Evolutionary conservation across 2,888 invertebrate genomes (phyloP).

Genomic region (Tridacna crocea): DNA sequence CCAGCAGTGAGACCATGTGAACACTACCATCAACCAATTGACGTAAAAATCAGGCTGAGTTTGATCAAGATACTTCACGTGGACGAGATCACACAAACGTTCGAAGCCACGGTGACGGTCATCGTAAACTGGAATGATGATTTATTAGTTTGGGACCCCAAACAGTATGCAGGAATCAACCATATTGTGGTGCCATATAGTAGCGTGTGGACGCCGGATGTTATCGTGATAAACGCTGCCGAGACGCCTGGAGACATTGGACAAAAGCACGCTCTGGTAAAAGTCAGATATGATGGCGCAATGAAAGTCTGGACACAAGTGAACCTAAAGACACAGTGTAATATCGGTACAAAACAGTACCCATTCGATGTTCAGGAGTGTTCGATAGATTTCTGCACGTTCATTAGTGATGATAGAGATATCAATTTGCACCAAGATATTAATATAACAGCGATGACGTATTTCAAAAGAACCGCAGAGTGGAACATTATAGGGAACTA

Average conservation of each 20-base stretch:
- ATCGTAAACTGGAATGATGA: slow-evolving; percentile 39
- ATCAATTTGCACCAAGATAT: slow-evolving; percentile 7
- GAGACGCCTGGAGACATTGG: slow-evolving; percentile 39
- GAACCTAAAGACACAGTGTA: slow-evolving; percentile 41
- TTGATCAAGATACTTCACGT: slow-evolving; percentile 38
- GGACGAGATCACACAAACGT: slow-evolving; percentile 43
- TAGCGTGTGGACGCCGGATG: slow-evolving; percentile 45
- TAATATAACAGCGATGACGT: neutral
- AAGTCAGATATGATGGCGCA: slow-evolving; percentile 19
- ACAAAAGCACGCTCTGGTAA: slow-evolving; percentile 22
- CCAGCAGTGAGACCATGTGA: slow-evolving; percentile 6
- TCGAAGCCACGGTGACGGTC: slow-evolving; percentile 35
- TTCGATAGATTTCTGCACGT: slow-evolving; percentile 28
- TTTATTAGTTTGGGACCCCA: slow-evolving; percentile 35
- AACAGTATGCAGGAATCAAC: slow-evolving; percentile 23
- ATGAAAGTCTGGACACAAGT: slow-evolving; percentile 35
- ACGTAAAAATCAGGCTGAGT: slow-evolving; percentile 11
- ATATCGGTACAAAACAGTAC: slow-evolving; percentile 44
- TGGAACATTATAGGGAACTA: slow-evolving; percentile 39
- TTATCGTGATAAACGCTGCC: slow-evolving; percentile 35
- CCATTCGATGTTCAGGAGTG: slow-evolving; percentile 49
- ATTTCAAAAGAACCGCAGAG: slow-evolving; percentile 28
- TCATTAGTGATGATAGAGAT: slow-evolving; percentile 21
- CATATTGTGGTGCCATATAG: slow-evolving; percentile 31
- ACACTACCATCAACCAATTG: neutral